These are phyloP conservation scores for Epistrophe eligans DNA, from an alignment of 2,888 invertebrate species.

Conservation along the genomic window DNA sequence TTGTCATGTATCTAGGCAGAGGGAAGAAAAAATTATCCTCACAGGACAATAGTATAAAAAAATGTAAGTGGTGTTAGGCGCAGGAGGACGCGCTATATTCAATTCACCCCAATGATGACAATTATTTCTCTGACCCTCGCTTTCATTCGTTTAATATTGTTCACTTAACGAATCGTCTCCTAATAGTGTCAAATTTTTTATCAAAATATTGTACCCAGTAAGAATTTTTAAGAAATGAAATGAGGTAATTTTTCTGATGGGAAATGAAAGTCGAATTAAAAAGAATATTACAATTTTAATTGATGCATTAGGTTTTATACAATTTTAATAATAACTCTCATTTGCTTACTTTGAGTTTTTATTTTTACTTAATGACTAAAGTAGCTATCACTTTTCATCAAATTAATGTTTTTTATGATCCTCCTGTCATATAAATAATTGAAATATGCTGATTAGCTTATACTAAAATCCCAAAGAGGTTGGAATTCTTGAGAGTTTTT, in stretches of 20 bases:
- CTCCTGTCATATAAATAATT: too few relatives aligned
- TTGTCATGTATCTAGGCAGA: not conserved
- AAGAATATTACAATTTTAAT: not conserved
- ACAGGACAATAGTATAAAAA: not conserved
- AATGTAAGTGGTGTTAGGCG: not conserved
- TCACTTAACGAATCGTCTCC: not conserved
- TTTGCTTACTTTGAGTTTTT: not conserved
- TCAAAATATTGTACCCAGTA: not conserved
- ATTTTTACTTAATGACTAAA: not conserved
- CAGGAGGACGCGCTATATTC: not conserved
- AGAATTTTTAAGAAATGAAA: not conserved
- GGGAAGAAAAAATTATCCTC: not conserved
- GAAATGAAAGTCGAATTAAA: not conserved
- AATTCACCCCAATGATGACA: not conserved
- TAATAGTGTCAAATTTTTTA: constrained; percentile 5
- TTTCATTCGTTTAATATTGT: not conserved
- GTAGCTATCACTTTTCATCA: not conserved
- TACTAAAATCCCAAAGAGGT: too few relatives aligned
- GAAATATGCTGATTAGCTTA: too few relatives aligned
- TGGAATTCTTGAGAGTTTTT: too few relatives aligned
- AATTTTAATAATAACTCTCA: not conserved
- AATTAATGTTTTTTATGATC: not conserved
- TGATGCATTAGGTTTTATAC: not conserved
- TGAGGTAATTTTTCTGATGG: not conserved
- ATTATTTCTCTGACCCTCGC: constrained; percentile 5